These are phyloP conservation scores for Synanthedon tipuliformis DNA, from an alignment of 2,888 invertebrate genomes.

Conservation along the genomic window DNA sequence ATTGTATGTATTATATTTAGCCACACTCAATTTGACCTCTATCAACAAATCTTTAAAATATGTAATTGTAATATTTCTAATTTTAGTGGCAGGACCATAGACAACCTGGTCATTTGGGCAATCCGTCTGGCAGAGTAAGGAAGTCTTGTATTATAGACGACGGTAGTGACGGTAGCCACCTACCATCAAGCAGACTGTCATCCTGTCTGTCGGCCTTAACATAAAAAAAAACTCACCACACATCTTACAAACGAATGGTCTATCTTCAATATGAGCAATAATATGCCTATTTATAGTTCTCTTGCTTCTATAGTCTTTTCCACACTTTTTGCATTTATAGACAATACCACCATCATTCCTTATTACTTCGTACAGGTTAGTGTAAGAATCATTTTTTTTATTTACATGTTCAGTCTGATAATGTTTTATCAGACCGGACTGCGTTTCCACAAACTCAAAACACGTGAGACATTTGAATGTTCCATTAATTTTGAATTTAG, in stretches of 20 bases:
- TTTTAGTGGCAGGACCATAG: too few relatives aligned
- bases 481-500: background rate
- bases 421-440: constrained; percentile 25
- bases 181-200: too few relatives aligned
- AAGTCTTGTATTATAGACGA: too few relatives aligned
- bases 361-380: background rate
- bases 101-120: too few relatives aligned
- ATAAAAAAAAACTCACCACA: constrained; percentile 36
- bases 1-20: too few relatives aligned
- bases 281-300: constrained; percentile 28
- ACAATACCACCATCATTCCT: constrained; percentile 8
- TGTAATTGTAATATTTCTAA: too few relatives aligned
- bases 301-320: constrained; percentile 22
- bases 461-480: constrained; percentile 30
- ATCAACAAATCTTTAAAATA: too few relatives aligned
- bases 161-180: too few relatives aligned
- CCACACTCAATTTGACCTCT: too few relatives aligned
- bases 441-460: constrained; percentile 17
- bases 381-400: constrained; percentile 2
- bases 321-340: constrained; percentile 35
- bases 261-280: constrained; percentile 22
- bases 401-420: constrained; percentile 21
- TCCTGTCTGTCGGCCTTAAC: too few relatives aligned
- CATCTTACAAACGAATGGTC: constrained; percentile 47
- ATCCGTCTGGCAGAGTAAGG: too few relatives aligned